phyloP scores from a whole-genome alignment of 2,888 invertebrate genomes.

The Polietes domitor region DNA sequence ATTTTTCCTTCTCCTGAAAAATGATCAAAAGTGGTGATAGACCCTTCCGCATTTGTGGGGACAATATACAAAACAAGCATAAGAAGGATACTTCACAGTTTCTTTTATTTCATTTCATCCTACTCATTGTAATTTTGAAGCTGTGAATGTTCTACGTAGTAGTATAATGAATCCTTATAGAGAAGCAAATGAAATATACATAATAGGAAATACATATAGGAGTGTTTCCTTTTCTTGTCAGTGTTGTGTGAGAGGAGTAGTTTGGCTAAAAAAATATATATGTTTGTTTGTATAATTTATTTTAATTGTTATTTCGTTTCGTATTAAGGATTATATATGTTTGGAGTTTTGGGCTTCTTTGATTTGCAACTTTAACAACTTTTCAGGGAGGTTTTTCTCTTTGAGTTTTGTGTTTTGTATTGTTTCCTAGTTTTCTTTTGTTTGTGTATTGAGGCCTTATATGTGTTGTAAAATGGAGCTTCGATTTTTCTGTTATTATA shows the following conservation, averaged over 20 bases:
- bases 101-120: background rate
- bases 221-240: slow-evolving; percentile 1
- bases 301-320: slow-evolving; percentile 24
- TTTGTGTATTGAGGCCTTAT: background rate
- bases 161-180: background rate
- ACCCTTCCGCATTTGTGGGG: too few relatives aligned
- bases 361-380: slow-evolving; percentile 52
- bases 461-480: slow-evolving; percentile 20
- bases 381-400: slow-evolving; percentile 26
- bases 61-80: slow-evolving; percentile 30
- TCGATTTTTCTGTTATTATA: background rate
- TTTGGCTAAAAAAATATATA: slow-evolving; percentile 64
- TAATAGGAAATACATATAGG: background rate
- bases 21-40: too few relatives aligned
- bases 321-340: slow-evolving; percentile 39
- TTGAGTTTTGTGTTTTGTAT: background rate
- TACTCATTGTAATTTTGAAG: background rate
- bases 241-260: background rate
- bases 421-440: background rate
- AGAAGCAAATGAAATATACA: slow-evolving; percentile 60
- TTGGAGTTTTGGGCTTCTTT: slow-evolving; percentile 41
- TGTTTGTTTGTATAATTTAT: slow-evolving; percentile 26
- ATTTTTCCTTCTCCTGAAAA: too few relatives aligned
- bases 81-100: slow-evolving; percentile 28
- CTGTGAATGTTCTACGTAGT: slow-evolving; percentile 1